Evolutionary conservation across 2,113 vertebrate genomes (phyloP).

Genomic region (Scolopax mira): DNA sequence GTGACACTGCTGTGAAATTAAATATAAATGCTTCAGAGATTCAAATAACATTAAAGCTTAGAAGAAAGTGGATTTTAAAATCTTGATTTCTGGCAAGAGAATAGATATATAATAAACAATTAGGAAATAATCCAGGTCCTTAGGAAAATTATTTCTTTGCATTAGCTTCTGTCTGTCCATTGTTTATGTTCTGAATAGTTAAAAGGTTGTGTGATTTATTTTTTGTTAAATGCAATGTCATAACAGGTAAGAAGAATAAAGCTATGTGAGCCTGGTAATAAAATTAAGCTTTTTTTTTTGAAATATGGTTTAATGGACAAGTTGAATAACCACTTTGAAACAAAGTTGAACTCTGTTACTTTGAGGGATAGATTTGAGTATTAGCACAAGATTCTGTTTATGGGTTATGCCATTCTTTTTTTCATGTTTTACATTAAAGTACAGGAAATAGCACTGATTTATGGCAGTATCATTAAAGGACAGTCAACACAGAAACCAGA

Average conservation of each 20-base stretch:
- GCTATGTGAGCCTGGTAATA: background rate
- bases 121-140: constrained; percentile 10
- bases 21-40: constrained; percentile 49
- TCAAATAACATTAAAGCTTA: constrained; percentile 34
- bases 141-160: constrained; percentile 29
- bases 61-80: constrained; percentile 30
- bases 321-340: constrained; percentile 4
- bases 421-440: constrained; percentile 6
- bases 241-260: constrained; percentile 17
- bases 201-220: constrained; percentile 28
- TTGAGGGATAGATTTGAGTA: constrained; percentile 1
- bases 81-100: constrained; percentile 42
- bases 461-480: constrained; percentile 38
- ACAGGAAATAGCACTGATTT: constrained; percentile 38
- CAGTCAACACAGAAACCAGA: background rate
- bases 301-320: constrained; percentile 36
- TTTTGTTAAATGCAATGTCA: background rate
- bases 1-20: constrained; percentile 56
- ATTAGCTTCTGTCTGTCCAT: background rate
- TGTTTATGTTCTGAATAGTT: constrained; percentile 5
- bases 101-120: constrained; percentile 22
- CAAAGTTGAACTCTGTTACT: constrained; percentile 40
- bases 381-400: constrained; percentile 47
- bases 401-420: constrained; percentile 34
- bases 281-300: constrained; percentile 1